These are phyloP conservation scores for Neomorphus geoffroyi DNA, from an alignment of 2,797 vertebrate genomes.

Conservation along the genomic window DNA sequence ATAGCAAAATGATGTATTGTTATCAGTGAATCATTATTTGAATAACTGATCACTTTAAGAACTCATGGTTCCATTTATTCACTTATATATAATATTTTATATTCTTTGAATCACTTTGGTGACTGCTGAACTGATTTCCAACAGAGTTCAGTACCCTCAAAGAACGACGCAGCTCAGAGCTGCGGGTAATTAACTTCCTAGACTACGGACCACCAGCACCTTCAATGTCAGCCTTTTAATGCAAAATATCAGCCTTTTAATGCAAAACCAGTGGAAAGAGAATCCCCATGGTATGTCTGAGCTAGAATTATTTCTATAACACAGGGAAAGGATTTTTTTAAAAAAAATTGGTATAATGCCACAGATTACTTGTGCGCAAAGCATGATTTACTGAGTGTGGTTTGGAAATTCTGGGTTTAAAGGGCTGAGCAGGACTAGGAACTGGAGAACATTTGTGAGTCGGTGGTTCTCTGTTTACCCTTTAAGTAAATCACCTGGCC, in stretches of 20 bases:
- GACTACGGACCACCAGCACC: background rate
- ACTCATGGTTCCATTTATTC: too few species aligned
- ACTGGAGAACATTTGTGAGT: background rate
- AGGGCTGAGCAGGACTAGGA: background rate
- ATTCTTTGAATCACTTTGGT: background rate
- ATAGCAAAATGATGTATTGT: background rate
- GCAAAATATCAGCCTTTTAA: background rate
- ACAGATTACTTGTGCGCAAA: background rate
- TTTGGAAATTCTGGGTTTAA: background rate
- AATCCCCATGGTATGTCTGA: background rate
- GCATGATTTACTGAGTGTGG: background rate
- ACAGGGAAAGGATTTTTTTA: background rate
- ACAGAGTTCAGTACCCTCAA: background rate
- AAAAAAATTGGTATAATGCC: background rate
- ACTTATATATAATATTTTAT: too few species aligned
- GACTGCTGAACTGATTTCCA: background rate
- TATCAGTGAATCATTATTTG: background rate
- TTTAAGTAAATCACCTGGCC: background rate
- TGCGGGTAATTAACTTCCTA: background rate
- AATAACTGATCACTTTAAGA: too few species aligned
- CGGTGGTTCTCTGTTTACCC: background rate
- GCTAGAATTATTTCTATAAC: background rate
- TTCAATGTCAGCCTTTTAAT: background rate
- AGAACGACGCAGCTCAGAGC: background rate
- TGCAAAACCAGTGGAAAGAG: background rate